A percentile compares a stretch with the other conserved stretches of the same genome.
phyloP scores from a whole-genome alignment of 2,113 vertebrate species.

The Phrynosoma blainvillii region DNA sequence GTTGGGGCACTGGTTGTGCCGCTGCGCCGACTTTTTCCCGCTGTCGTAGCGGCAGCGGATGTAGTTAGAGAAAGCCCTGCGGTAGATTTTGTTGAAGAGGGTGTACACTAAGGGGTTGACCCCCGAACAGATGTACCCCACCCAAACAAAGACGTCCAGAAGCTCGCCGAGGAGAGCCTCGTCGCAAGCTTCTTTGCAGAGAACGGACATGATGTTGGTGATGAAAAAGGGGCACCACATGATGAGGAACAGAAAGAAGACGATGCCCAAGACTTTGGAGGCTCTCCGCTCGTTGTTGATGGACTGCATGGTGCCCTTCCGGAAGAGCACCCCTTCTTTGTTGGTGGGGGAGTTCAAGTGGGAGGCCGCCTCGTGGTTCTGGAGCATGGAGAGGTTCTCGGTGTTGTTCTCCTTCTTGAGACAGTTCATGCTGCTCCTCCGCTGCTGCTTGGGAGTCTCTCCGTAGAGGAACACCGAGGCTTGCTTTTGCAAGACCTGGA shows the following conservation, averaged over 20 bases:
- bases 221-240: conserved; percentile 99
- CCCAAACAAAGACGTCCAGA: conserved; percentile 97
- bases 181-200: conserved; percentile 88
- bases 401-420: conserved; percentile 79
- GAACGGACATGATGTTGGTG: conserved; percentile 94
- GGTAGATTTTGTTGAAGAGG: conserved; percentile 96
- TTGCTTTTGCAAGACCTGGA: conserved; percentile 92
- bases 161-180: conserved; percentile 87
- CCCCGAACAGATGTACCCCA: conserved; percentile 97
- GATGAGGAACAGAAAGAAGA: conserved; percentile 97
- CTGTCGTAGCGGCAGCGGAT: conserved; percentile 88
- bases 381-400: conserved; percentile 83
- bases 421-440: conserved; percentile 85
- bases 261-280: conserved; percentile 96
- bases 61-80: conserved; percentile 94
- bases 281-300: conserved; percentile 97
- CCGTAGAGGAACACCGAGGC: conserved; percentile 90
- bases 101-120: conserved; percentile 97
- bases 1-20: conserved; percentile 83
- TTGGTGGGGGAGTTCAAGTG: conserved; percentile 86
- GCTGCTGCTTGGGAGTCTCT: conserved; percentile 77
- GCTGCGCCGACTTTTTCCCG: conserved; percentile 70
- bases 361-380: conserved; percentile 80
- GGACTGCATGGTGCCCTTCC: conserved; percentile 96
- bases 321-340: conserved; percentile 80